Evolutionary conservation across 2,797 vertebrate species (phyloP), one percentile per base, ranked within the genome.

Genomic region (Nyctalus aviator): DNA sequence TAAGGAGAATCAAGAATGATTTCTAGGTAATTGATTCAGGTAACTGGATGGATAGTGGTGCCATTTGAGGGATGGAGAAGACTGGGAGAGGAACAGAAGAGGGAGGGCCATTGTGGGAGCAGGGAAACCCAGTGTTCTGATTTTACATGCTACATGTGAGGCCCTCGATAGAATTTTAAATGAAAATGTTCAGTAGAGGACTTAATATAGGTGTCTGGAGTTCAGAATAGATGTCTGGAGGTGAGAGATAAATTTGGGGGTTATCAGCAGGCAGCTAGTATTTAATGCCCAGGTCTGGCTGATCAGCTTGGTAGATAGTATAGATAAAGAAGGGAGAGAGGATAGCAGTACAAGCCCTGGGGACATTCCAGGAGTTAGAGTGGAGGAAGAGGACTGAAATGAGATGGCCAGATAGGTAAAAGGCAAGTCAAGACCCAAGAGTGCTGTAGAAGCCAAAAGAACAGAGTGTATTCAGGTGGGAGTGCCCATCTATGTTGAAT

Each of bases 161-260:
- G 21, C 8, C 5, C 32, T 86, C 57, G 8, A 71, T 66, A 72
- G 73, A 94, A 12, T 30, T 84, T 95, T 92, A 93, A 88, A 32
- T 75, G 69, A 21, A 94, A 7, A 71, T 48, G 18, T 84, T 50
- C 53, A 41, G 23, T 71, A 76, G 44, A 62, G 14, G 12, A 37
- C 92, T 82, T 18, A 8, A 21, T 73, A 64, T 46, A 46, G 44
- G 44, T 9, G 44, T 46, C 44, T 46, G 64, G 64, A 83, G 69
- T 66, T 90, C 84, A 68, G 69, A 93, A 35, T 7, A 68, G 13
- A 92, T 53, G 25, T 82, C 46, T 37, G 15, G 20, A 10, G 20
- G 17, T 46, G 57, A 89, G 66, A 88, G 10, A 41, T 69, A 79
- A 68, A 64, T 73, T 32, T 62, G 66, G 72, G 18, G 41, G 77